These are phyloP conservation scores for Etheostoma perlongum DNA, from an alignment of 2,797 vertebrate genomes.

Conservation along the genomic window DNA sequence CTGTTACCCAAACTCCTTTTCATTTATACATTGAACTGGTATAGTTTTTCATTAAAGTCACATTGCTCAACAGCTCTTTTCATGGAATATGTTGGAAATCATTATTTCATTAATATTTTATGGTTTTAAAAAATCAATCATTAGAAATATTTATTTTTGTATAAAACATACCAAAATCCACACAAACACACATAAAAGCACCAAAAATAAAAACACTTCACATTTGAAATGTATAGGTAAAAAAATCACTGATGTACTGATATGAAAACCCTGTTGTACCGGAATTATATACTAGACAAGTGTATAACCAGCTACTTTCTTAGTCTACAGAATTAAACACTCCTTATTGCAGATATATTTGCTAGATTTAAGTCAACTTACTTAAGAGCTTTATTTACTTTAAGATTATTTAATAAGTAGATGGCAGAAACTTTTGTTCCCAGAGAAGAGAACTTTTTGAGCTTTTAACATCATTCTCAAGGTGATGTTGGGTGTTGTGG, in stretches of 20 bases:
- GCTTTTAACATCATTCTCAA: not conserved
- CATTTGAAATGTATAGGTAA: constrained; percentile 9
- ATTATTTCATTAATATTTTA: not conserved
- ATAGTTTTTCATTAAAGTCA: accelerated
- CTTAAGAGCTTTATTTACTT: not conserved
- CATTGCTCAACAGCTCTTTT: not conserved
- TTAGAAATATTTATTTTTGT: constrained; percentile 35
- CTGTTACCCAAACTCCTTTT: constrained; percentile 18
- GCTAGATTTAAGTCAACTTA: not conserved
- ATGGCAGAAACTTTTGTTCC: not conserved
- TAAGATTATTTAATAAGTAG: not conserved
- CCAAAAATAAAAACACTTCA: not conserved
- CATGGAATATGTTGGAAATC: not conserved
- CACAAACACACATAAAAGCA: constrained; percentile 7
- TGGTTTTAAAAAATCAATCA: not conserved
- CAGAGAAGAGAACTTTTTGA: not conserved
- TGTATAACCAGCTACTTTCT: too few species aligned
- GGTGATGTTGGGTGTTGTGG: not conserved
- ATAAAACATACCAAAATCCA: constrained; percentile 36
- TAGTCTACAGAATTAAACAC: not conserved
- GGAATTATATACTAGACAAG: not conserved
- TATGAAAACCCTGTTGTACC: not conserved
- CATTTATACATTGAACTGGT: not conserved
- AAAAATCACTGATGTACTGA: not conserved
- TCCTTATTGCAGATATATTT: not conserved